A percentile compares a stretch with the other conserved stretches of the same genome.
phyloP scores from a whole-genome alignment of 2,797 vertebrate genomes.

The Anguilla anguilla region DNA sequence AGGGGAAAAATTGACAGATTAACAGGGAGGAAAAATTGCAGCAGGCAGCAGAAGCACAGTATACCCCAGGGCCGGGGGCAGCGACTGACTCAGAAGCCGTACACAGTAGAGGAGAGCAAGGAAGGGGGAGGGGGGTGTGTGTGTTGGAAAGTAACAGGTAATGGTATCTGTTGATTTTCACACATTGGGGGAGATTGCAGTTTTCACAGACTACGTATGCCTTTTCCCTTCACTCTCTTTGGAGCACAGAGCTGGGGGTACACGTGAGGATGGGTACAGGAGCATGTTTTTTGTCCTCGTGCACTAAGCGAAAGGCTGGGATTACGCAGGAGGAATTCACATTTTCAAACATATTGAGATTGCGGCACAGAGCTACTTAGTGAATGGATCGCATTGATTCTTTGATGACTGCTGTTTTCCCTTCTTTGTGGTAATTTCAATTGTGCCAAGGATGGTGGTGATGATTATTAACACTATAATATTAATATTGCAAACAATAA shows the following conservation, averaged over 20 bases:
- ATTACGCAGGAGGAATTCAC: slow-evolving; percentile 17
- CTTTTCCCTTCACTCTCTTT: not conserved
- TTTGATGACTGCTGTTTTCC: slow-evolving; percentile 1
- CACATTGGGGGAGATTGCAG: slow-evolving; percentile 18
- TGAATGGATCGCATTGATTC: slow-evolving; percentile 6
- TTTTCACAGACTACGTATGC: slow-evolving; percentile 26
- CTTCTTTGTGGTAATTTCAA: not conserved
- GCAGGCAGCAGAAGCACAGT: slow-evolving; percentile 55
- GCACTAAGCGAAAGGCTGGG: slow-evolving; percentile 16
- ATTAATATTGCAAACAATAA: not conserved
- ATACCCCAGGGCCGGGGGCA: slow-evolving; percentile 58
- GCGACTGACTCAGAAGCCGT: slow-evolving; percentile 67
- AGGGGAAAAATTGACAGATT: slow-evolving; percentile 37
- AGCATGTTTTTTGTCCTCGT: not conserved
- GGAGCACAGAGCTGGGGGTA: not conserved
- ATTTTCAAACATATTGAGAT: slow-evolving; percentile 6
- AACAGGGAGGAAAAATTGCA: slow-evolving; percentile 46
- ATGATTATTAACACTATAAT: not conserved
- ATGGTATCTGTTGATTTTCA: slow-evolving; percentile 59
- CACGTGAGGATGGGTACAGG: not conserved
- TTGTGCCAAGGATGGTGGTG: not conserved
- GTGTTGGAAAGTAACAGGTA: slow-evolving; percentile 75
- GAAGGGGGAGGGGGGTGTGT: slow-evolving; percentile 1
- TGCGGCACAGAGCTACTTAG: slow-evolving; percentile 29
- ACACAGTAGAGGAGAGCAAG: slow-evolving; percentile 50